Percentiles rank a stretch among this genome's conserved stretches.
Conservation (phyloP, 2,888 invertebrate species). For the Nephrotoma guestfalica region DNA sequence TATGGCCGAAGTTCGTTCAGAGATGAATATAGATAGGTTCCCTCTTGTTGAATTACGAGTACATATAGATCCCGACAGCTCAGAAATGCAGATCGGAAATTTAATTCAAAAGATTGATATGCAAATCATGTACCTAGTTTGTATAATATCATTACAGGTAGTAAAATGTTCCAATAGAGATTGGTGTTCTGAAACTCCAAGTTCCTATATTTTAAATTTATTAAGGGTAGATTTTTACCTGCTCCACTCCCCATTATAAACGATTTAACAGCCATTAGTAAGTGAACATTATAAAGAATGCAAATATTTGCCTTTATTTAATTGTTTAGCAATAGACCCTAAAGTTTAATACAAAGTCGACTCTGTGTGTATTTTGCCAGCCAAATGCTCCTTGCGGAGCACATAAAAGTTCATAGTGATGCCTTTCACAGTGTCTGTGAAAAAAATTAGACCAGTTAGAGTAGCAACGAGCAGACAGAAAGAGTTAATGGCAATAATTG, state of each 20-base stretch:
- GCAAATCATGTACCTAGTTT: slow-evolving; percentile 1
- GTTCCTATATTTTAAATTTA: not conserved
- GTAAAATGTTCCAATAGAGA: too few relatives aligned
- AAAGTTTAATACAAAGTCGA: too few relatives aligned
- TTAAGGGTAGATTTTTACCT: not conserved
- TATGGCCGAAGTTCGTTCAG: slow-evolving; percentile 21
- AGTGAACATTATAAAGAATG: not conserved
- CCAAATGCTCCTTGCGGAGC: not conserved
- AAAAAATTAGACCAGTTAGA: not conserved
- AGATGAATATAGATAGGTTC: not conserved
- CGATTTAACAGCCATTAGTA: not conserved
- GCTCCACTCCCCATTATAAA: not conserved
- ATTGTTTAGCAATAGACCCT: too few relatives aligned
- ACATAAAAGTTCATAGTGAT: not conserved
- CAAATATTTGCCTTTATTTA: not conserved
- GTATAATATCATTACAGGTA: slow-evolving; percentile 1
- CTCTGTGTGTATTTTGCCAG: too few relatives aligned
- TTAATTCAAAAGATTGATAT: not conserved
- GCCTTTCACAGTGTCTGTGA: not conserved
- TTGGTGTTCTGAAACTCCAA: not conserved
- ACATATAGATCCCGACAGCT: slow-evolving; percentile 1
- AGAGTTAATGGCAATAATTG: not conserved
- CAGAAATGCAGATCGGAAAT: not conserved
- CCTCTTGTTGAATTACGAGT: not conserved
- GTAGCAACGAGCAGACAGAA: not conserved